Evolutionary conservation across 2,888 invertebrate species (phyloP).

Genomic region (Aphidoletes aphidimyza): DNA sequence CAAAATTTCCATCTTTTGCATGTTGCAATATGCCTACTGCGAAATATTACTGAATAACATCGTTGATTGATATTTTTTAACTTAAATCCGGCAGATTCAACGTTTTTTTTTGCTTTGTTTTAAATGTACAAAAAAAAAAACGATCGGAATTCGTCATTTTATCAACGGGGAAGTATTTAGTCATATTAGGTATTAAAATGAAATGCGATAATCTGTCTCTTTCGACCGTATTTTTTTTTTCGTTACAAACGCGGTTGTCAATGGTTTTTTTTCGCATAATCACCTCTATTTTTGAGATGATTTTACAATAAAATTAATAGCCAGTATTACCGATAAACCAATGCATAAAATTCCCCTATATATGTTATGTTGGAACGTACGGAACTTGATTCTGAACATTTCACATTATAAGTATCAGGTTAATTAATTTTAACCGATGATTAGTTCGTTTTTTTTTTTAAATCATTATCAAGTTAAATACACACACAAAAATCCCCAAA

Average conservation of each 20-base stretch:
- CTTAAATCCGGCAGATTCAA: not conserved
- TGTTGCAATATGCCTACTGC: not conserved
- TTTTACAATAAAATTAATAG: not conserved
- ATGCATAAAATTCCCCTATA: not conserved
- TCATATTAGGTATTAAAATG: not conserved
- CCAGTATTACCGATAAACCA: not conserved
- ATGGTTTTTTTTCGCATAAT: slow-evolving; percentile 2
- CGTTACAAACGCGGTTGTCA: no score
- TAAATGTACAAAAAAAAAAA: no score
- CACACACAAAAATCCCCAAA: not conserved
- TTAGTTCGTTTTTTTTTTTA: not conserved
- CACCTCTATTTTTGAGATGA: slow-evolving; percentile 19
- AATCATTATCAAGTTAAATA: not conserved
- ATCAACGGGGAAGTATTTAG: not conserved
- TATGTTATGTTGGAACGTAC: no score
- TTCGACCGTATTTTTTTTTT: not conserved
- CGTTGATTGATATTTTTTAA: no score
- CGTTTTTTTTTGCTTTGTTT: not conserved
- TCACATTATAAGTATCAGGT: not conserved
- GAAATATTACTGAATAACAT: no score
- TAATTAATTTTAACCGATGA: not conserved
- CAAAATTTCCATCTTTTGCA: not conserved
- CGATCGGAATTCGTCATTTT: not conserved
- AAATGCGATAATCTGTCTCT: not conserved
- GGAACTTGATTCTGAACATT: not conserved